These are phyloP conservation scores for Crypturellus undulatus DNA, from an alignment of 2,113 vertebrate species.

Conservation along the genomic window DNA sequence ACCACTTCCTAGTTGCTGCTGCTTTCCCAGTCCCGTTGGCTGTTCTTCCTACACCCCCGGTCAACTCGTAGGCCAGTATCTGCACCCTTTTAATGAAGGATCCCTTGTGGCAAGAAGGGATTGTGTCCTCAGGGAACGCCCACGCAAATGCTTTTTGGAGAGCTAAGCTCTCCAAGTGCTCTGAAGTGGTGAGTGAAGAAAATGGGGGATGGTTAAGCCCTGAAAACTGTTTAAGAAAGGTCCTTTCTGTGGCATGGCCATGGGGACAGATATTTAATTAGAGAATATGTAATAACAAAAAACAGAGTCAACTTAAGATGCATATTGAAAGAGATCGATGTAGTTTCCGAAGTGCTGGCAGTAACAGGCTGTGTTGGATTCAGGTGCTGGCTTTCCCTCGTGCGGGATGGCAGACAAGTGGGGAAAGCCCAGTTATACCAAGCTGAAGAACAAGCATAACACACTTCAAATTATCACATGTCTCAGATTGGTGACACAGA, in stretches of 20 bases:
- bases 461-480: background rate
- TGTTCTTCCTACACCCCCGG: fast-evolving
- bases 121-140: background rate
- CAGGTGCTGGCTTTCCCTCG: background rate
- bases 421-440: background rate
- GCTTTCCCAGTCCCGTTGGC: background rate
- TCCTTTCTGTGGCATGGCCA: background rate
- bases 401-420: background rate
- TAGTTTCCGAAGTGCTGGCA: background rate
- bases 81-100: background rate
- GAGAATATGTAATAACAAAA: background rate
- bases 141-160: background rate
- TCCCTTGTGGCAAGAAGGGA: background rate
- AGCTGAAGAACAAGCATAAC: background rate
- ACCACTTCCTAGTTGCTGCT: background rate
- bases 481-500: background rate
- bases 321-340: no score
- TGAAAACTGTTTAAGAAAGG: background rate
- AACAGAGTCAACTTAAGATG: background rate
- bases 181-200: background rate
- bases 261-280: background rate
- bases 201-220: background rate
- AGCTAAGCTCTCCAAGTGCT: background rate
- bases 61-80: fast-evolving
- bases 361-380: background rate